Conservation (phyloP, 2,113 vertebrate genomes). For the Seriola aureovittata region DNA sequence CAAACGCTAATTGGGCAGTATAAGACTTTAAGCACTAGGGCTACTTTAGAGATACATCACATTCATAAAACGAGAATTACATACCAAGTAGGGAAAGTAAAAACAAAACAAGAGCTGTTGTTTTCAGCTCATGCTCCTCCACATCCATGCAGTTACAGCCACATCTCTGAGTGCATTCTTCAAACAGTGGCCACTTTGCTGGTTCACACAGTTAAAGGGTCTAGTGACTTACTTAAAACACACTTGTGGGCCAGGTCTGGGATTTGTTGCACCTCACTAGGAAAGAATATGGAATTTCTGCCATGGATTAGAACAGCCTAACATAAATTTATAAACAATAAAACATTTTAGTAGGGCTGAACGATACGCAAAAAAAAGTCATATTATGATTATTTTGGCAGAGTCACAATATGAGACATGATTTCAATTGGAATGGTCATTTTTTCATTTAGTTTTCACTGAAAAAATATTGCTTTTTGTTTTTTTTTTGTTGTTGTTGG, state of each 20-base stretch:
- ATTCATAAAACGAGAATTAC: slow-evolving; percentile 32
- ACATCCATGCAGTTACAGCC: not conserved
- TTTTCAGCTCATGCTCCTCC: slow-evolving; percentile 23
- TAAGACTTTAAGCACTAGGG: slow-evolving; percentile 41
- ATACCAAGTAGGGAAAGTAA: slow-evolving; percentile 5
- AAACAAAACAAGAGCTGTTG: slow-evolving; percentile 11
- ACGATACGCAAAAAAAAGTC: no score
- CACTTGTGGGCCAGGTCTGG: not conserved
- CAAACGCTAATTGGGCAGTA: slow-evolving; percentile 63
- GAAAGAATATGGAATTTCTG: not conserved
- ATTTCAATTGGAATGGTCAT: no score
- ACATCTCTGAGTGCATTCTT: not conserved
- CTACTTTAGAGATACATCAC: slow-evolving; percentile 38
- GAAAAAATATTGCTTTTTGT: no score
- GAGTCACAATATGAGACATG: no score
- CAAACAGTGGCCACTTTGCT: not conserved
- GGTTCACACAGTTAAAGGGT: not conserved
- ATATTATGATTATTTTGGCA: no score
- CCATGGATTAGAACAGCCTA: not conserved
- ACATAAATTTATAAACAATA: no score
- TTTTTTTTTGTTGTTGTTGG: no score
- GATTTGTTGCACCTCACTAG: not conserved
- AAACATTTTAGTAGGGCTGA: no score
- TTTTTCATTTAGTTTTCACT: no score
- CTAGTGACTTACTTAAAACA: not conserved